Evolutionary conservation across 2,797 vertebrate species (phyloP).

Genomic region (Sciurus vulgaris): DNA sequence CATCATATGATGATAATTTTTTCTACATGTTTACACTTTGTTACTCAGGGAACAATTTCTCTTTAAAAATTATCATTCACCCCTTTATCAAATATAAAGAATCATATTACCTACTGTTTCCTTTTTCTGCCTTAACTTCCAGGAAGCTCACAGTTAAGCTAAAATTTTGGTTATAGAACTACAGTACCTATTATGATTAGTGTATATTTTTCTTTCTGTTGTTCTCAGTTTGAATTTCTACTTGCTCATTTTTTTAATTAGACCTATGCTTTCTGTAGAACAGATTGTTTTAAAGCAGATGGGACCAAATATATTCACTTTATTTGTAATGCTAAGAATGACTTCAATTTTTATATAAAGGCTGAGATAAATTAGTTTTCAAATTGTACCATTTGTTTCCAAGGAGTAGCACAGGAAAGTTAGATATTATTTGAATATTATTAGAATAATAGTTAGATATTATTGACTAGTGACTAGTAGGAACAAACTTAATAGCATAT

Average conservation of each 20-base stretch:
- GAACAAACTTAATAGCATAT: background rate
- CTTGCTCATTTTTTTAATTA: background rate
- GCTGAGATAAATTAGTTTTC: background rate
- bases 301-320: background rate
- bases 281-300: conserved; percentile 10
- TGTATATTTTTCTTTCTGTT: background rate
- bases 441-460: too few relatives aligned
- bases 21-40: background rate
- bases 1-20: background rate
- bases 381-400: background rate
- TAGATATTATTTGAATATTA: too few relatives aligned
- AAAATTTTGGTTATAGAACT: conserved; percentile 12
- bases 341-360: conserved; percentile 15
- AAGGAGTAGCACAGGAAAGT: background rate
- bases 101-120: background rate
- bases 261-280: background rate
- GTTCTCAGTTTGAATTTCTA: background rate
- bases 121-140: background rate
- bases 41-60: conserved; percentile 11
- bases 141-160: background rate
- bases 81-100: background rate
- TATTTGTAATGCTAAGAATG: background rate
- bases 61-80: conserved; percentile 17
- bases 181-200: background rate
- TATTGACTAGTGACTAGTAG: background rate